Conservation (phyloP, 2,797 vertebrate genomes). For the Malacoraja senta region DNA sequence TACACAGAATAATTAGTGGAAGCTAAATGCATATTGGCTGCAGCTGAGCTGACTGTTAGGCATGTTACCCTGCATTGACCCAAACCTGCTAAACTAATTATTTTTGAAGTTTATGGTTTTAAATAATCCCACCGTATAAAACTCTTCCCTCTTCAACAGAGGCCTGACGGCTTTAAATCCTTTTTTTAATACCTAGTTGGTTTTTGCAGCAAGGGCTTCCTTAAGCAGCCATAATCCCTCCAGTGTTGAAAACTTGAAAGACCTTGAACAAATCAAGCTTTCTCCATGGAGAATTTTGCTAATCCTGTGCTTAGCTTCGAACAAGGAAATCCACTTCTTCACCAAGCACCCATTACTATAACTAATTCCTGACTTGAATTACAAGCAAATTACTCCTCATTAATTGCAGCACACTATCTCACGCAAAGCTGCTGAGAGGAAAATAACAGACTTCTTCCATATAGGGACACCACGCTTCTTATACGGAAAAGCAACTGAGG, state of each 20-base stretch:
- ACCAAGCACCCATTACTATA: constrained; percentile 72
- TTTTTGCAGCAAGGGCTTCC: constrained; percentile 71
- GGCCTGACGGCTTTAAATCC: constrained; percentile 71
- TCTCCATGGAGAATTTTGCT: constrained; percentile 77
- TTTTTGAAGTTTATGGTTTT: constrained; percentile 76
- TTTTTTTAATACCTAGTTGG: constrained; percentile 75
- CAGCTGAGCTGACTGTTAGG: constrained; percentile 67
- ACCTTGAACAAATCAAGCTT: constrained; percentile 81
- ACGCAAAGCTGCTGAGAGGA: constrained; percentile 60
- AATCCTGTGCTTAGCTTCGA: constrained; percentile 77
- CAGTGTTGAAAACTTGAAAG: constrained; percentile 81
- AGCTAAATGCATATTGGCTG: constrained; percentile 73
- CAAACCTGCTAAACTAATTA: constrained; percentile 71
- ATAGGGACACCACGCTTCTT: constrained; percentile 25
- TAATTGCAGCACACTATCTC: constrained; percentile 68
- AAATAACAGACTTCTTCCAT: constrained; percentile 52
- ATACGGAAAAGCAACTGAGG: constrained; percentile 26
- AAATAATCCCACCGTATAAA: constrained; percentile 74
- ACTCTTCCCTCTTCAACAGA: constrained; percentile 68
- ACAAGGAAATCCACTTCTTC: constrained; percentile 75
- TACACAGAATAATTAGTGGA: constrained; percentile 64
- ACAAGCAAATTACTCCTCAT: constrained; percentile 74
- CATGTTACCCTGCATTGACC: constrained; percentile 63
- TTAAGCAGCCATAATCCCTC: constrained; percentile 78
- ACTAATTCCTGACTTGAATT: constrained; percentile 78